A percentile compares a stretch with the other conserved stretches of the same genome.
Evolutionary conservation across 1,140 invertebrate species (phyloP).

Genomic region (Ooceraea biroi): DNA sequence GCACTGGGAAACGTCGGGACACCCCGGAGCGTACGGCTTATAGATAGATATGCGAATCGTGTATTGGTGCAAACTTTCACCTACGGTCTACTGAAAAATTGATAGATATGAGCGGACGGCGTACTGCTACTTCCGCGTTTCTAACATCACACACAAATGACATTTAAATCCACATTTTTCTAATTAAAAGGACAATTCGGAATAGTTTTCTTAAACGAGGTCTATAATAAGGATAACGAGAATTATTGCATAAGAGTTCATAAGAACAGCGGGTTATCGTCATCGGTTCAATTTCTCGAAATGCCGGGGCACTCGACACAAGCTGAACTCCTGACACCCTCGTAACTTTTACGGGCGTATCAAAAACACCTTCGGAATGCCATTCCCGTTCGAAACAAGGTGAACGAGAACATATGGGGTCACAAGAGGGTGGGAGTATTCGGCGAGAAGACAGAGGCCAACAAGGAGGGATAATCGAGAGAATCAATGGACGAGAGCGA

Average conservation of each 20-base stretch:
- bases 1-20: slow-evolving; percentile 26
- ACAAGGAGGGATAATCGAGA: slow-evolving; percentile 24
- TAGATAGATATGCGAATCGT: slow-evolving; percentile 32
- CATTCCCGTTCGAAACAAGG: slow-evolving; percentile 40
- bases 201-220: not conserved
- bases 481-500: slow-evolving; percentile 46
- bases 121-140: not conserved
- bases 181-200: no score
- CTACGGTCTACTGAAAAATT: not conserved
- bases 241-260: not conserved
- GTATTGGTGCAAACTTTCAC: slow-evolving; percentile 3
- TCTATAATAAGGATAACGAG: not conserved
- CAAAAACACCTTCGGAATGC: slow-evolving; percentile 65
- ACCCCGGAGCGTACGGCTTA: slow-evolving; percentile 29
- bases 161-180: not conserved
- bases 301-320: not conserved
- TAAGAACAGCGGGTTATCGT: slow-evolving; percentile 1
- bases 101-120: not conserved
- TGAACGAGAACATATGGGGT: slow-evolving; percentile 33
- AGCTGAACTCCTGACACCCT: slow-evolving; percentile 23
- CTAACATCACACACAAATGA: not conserved
- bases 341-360: slow-evolving; percentile 71
- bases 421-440: slow-evolving; percentile 5
- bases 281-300: slow-evolving; percentile 15
- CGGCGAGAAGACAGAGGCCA: slow-evolving; percentile 25